Evolutionary conservation across 2,888 invertebrate genomes (phyloP).

Genomic region (Tinea pellionella): DNA sequence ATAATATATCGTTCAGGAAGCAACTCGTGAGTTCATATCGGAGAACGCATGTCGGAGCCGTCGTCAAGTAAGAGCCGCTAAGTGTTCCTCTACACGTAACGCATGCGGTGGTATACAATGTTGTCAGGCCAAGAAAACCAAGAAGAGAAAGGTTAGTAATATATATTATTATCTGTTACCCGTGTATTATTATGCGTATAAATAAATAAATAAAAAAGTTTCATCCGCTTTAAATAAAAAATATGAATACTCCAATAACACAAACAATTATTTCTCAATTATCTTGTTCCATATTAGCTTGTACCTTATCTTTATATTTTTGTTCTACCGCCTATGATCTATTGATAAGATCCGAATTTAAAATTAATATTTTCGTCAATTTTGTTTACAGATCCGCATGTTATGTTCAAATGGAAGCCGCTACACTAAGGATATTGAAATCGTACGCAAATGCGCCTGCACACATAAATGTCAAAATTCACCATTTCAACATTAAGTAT

Average conservation of each 20-base stretch:
- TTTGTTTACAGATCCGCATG: constrained; percentile 78
- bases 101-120: constrained; percentile 86
- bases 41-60: constrained; percentile 92
- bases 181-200: no score
- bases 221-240: no score
- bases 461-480: constrained; percentile 80
- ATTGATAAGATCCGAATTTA: no score
- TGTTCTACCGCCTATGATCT: no score
- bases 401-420: constrained; percentile 93
- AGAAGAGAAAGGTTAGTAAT: constrained; percentile 84
- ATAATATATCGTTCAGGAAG: constrained; percentile 68
- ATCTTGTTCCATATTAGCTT: no score
- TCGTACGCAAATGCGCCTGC: constrained; percentile 97
- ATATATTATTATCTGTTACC: no score
- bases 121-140: constrained; percentile 92
- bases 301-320: no score
- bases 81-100: constrained; percentile 82
- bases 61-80: constrained; percentile 89
- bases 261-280: no score
- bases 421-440: constrained; percentile 95
- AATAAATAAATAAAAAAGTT: no score
- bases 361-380: no score
- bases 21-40: constrained; percentile 89
- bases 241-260: no score
- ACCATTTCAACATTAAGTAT: constrained; percentile 40